Conservation (phyloP, 2,888 invertebrate genomes). For the Leptinotarsa haldemani region DNA sequence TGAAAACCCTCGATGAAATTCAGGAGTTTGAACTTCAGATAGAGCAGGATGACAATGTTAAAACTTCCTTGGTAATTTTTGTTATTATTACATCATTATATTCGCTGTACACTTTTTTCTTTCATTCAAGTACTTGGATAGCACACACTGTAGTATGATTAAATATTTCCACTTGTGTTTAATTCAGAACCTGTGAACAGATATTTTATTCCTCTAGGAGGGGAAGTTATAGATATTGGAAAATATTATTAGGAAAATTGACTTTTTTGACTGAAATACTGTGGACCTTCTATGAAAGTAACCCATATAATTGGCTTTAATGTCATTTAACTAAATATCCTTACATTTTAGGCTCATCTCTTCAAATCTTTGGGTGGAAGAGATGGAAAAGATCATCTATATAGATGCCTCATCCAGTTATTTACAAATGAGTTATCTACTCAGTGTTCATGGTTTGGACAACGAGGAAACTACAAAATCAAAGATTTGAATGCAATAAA, state of each 20-base stretch:
- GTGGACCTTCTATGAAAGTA: too few species aligned
- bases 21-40: conserved; percentile 7
- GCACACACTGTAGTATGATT: too few species aligned
- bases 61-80: background rate
- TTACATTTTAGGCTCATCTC: background rate
- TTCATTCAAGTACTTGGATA: too few species aligned
- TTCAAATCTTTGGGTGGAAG: background rate
- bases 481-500: background rate
- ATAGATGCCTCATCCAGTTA: background rate
- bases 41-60: background rate
- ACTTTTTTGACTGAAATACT: too few species aligned
- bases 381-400: background rate
- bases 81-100: too few species aligned
- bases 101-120: too few species aligned
- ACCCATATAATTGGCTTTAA: background rate
- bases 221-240: too few species aligned
- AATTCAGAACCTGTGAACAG: background rate
- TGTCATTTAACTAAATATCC: background rate
- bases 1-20: background rate
- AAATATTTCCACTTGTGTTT: background rate
- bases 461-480: background rate
- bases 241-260: too few species aligned
- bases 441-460: conserved; percentile 5
- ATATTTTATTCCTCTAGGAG: too few species aligned
- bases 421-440: background rate